These are phyloP conservation scores for Echiichthys vipera DNA, from an alignment of 2,797 vertebrate species.

Conservation along the genomic window DNA sequence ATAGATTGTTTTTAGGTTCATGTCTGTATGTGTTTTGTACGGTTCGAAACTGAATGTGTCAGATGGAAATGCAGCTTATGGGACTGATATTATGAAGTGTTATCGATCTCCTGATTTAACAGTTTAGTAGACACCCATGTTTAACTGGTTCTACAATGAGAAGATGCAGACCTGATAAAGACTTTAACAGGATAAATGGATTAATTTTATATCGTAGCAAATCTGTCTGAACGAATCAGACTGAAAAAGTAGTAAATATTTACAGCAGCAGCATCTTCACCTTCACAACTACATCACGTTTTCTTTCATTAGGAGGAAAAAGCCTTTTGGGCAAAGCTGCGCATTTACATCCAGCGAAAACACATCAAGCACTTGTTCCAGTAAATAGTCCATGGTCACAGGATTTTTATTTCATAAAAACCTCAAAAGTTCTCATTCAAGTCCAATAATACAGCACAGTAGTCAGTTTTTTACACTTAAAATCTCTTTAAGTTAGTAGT, in stretches of 20 bases:
- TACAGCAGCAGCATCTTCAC: slow-evolving; percentile 70
- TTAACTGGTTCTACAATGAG: slow-evolving; percentile 11
- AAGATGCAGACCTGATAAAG: slow-evolving; percentile 12
- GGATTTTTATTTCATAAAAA: slow-evolving; percentile 71
- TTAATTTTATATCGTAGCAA: slow-evolving; percentile 26
- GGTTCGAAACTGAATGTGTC: no score
- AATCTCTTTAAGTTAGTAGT: slow-evolving; percentile 66
- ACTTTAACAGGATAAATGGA: slow-evolving; percentile 30
- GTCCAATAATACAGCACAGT: slow-evolving; percentile 69
- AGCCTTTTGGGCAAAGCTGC: slow-evolving; percentile 45
- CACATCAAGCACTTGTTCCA: slow-evolving; percentile 41
- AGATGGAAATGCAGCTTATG: no score
- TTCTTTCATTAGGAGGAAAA: slow-evolving; percentile 18
- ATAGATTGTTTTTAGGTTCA: no score
- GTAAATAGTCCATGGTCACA: slow-evolving; percentile 56
- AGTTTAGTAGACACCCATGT: neutral
- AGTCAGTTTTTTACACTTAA: slow-evolving; percentile 63
- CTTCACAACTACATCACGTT: slow-evolving; percentile 36
- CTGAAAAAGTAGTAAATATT: slow-evolving; percentile 64
- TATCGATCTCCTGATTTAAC: neutral
- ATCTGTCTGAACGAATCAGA: slow-evolving; percentile 33
- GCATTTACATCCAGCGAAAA: slow-evolving; percentile 51
- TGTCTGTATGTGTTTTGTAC: no score
- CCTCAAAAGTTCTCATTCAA: slow-evolving; percentile 60
- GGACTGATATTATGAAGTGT: neutral